phyloP scores from a whole-genome alignment of 2,888 invertebrate genomes.

The Drosophila macrospina region DNA sequence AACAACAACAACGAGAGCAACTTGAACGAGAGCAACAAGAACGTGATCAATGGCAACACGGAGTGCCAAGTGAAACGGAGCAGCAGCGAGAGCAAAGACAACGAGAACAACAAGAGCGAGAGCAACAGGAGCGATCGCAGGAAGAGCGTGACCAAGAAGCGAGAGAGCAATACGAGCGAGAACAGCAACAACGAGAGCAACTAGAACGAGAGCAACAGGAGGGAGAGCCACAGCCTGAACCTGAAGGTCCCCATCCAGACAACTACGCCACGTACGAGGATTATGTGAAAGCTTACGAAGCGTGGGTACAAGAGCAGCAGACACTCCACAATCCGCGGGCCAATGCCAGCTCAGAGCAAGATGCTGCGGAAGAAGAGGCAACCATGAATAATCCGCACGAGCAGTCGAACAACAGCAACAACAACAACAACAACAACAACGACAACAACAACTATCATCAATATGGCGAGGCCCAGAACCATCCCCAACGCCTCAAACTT shows the following conservation, averaged over 20 bases:
- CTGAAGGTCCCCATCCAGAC: background rate
- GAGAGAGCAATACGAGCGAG: constrained; percentile 28
- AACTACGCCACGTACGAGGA: constrained; percentile 50
- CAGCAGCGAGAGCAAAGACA: constrained; percentile 1
- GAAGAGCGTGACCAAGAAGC: constrained; percentile 20
- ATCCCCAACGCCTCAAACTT: constrained; percentile 29
- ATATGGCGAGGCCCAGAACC: background rate
- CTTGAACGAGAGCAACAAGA: constrained; percentile 29
- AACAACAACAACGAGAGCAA: constrained; percentile 48
- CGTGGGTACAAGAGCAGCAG: constrained; percentile 23
- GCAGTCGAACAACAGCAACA: background rate
- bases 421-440: background rate
- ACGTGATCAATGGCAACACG: background rate
- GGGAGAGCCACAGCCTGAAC: constrained; percentile 25
- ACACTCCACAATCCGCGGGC: constrained; percentile 19
- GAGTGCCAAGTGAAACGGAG: background rate
- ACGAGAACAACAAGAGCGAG: constrained; percentile 5
- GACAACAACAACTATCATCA: background rate
- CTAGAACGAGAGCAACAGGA: constrained; percentile 1
- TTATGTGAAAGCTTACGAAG: constrained; percentile 40
- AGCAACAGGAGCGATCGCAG: constrained; percentile 20
- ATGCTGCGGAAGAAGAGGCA: constrained; percentile 1
- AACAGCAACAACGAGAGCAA: constrained; percentile 43
- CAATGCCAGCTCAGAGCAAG: constrained; percentile 24
- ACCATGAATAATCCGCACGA: background rate